Base-by-base conservation (phyloP, 2,113 vertebrate species). In the Rhinolophus sinicus region DNA sequence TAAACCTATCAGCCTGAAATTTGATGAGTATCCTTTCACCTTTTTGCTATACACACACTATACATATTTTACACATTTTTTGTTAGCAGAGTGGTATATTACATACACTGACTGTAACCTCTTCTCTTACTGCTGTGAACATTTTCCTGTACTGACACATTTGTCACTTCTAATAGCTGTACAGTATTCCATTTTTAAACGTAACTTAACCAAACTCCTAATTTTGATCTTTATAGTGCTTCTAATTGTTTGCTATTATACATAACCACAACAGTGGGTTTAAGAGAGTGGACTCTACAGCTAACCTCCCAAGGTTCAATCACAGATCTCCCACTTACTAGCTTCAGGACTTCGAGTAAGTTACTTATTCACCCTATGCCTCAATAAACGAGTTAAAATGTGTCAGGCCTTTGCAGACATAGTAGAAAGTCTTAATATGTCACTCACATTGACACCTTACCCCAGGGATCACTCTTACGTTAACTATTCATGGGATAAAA, bases 171-270 rank as follows among this genome's bases (percentile, higher is more conserved):
- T 67, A 84, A 84, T 35, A 77, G 28, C n/a, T 44, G 22, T 70
- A 62, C 3, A 56, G 28, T 44, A 54, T 64, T 86, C 64, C 12
- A 81, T 67, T 91, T 88, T 87, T 38, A 77, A 90, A 81, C 78
- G 7, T 44, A 92, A 85, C 82, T 72, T 94, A 86, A 69, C 22
- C 72, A 78, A 90, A 60, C 26, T 19, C 44, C 9, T 85, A 85
- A 81, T 81, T 85, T 92, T 81, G 16, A 64, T 75, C 94, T 69
- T 94, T 85, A 92, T 47, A 94, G 28, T 76, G 69, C 18, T 95
- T 92, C 72, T 64, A 95, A 90, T n/a, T 94, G 22, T 81, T 97
- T 93, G 38, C n/a, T 76, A 47, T 54, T 85, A 76, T 40, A 60
- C 15, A 26, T 52, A 81, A 92, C 12, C 24, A 67, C 30, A 88